These are phyloP conservation scores for Phlogophora meticulosa DNA, from an alignment of 2,888 invertebrate genomes.

Conservation along the genomic window DNA sequence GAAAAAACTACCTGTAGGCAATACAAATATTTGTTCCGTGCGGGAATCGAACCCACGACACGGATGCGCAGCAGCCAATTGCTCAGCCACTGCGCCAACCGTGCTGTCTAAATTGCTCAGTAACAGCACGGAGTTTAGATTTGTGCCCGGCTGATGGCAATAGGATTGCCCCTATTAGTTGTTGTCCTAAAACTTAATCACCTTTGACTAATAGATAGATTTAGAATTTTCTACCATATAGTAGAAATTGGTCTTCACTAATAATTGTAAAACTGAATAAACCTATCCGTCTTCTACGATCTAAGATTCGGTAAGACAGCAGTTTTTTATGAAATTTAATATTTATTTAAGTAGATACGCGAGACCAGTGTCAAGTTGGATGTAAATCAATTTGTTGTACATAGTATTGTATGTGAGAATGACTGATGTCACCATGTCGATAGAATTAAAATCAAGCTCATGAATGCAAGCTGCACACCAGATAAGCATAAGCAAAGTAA, in stretches of 20 bases:
- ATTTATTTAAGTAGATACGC: slow-evolving; percentile 71
- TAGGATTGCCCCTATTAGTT: no score
- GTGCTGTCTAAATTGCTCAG: no score
- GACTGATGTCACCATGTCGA: slow-evolving; percentile 79
- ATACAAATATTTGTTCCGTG: no score
- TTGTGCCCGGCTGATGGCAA: no score
- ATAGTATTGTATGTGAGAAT: slow-evolving; percentile 79
- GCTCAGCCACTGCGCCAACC: no score
- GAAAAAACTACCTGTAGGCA: no score
- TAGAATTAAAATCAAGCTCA: slow-evolving; percentile 42
- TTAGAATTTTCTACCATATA: slow-evolving; percentile 1
- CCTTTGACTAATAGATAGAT: slow-evolving; percentile 8
- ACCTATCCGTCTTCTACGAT: slow-evolving; percentile 57
- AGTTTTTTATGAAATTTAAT: slow-evolving; percentile 63
- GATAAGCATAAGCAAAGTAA: slow-evolving; percentile 13
- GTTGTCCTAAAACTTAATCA: background rate
- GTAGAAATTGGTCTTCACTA: background rate
- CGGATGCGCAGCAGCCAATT: no score
- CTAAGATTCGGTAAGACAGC: slow-evolving; percentile 63
- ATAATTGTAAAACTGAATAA: slow-evolving; percentile 12
- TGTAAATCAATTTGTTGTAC: slow-evolving; percentile 81
- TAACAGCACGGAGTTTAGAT: no score
- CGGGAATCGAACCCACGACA: no score
- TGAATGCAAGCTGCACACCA: slow-evolving; percentile 21
- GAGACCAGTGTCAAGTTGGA: slow-evolving; percentile 76